A percentile compares a stretch with the other conserved stretches of the same genome.
Evolutionary conservation across 2,888 invertebrate species (phyloP).

Genomic region (Leptarthrus brevirostris): DNA sequence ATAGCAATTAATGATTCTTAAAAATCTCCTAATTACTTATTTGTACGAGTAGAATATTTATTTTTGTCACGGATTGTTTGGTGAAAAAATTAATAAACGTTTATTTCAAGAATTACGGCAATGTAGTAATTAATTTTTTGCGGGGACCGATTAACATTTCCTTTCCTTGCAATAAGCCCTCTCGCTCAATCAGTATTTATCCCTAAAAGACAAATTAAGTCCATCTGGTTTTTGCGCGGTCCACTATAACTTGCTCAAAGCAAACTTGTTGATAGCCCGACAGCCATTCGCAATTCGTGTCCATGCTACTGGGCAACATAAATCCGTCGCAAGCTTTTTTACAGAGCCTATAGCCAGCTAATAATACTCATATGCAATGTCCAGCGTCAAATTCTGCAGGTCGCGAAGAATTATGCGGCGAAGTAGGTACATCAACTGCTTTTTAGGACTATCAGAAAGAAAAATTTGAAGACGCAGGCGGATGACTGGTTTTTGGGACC

Average conservation of each 20-base stretch:
- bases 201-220: constrained; percentile 43
- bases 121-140: constrained; percentile 36
- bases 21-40: too few species aligned
- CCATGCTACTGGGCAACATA: constrained; percentile 26
- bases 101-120: constrained; percentile 10
- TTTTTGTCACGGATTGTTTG: too few species aligned
- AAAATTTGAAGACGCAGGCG: constrained; percentile 8
- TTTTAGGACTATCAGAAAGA: background rate
- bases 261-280: constrained; percentile 1
- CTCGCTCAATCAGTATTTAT: constrained; percentile 30
- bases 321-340: constrained; percentile 31
- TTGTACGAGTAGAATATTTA: too few species aligned
- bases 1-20: too few species aligned
- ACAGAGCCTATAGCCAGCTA: background rate
- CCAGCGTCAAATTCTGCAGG: constrained; percentile 44
- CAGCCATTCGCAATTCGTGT: background rate
- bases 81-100: background rate
- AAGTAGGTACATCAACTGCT: background rate
- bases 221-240: constrained; percentile 35
- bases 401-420: constrained; percentile 37
- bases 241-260: constrained; percentile 5
- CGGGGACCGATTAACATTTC: constrained; percentile 17
- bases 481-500: background rate
- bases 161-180: constrained; percentile 8
- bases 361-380: constrained; percentile 38